These are phyloP conservation scores for Lasiommata megera DNA, from an alignment of 2,888 invertebrate species.

Conservation along the genomic window DNA sequence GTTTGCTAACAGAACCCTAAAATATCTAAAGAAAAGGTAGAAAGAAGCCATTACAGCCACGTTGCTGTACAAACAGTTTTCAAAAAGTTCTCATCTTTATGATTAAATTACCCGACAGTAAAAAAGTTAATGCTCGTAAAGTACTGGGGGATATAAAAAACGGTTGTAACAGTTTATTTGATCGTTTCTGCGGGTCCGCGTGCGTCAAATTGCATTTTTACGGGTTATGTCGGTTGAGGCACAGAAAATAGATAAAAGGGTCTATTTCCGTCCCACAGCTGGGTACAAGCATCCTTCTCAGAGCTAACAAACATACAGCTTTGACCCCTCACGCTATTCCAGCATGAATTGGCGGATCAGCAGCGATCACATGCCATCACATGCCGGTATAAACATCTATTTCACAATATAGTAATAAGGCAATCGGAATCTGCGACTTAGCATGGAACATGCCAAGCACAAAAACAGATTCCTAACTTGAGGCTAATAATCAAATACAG, in stretches of 20 bases:
- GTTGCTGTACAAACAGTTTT: constrained; percentile 17
- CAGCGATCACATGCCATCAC: too few relatives aligned
- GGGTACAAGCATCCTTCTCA: too few relatives aligned
- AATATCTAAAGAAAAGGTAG: too few relatives aligned
- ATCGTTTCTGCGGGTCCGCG: constrained; percentile 14
- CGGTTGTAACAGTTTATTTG: constrained; percentile 18
- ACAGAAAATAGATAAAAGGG: not conserved
- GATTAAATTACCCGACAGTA: constrained; percentile 26
- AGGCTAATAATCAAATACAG: too few relatives aligned
- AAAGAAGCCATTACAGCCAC: constrained; percentile 2
- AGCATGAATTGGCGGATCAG: too few relatives aligned
- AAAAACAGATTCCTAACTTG: too few relatives aligned
- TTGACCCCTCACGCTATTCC: too few relatives aligned
- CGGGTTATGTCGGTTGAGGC: not conserved
- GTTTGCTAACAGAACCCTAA: too few relatives aligned
- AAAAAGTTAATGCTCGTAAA: constrained; percentile 19
- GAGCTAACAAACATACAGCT: not conserved
- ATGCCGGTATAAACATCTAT: too few relatives aligned
- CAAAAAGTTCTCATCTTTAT: constrained; percentile 19
- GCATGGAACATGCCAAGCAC: too few relatives aligned
- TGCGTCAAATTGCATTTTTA: constrained; percentile 23
- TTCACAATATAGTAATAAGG: too few relatives aligned
- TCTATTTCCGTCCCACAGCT: not conserved
- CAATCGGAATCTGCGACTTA: too few relatives aligned
- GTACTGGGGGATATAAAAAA: constrained; percentile 18